A percentile compares a stretch with the other conserved stretches of the same genome.
phyloP scores from a whole-genome alignment of 2,888 invertebrate genomes.

The Ophonus ardosiacus region DNA sequence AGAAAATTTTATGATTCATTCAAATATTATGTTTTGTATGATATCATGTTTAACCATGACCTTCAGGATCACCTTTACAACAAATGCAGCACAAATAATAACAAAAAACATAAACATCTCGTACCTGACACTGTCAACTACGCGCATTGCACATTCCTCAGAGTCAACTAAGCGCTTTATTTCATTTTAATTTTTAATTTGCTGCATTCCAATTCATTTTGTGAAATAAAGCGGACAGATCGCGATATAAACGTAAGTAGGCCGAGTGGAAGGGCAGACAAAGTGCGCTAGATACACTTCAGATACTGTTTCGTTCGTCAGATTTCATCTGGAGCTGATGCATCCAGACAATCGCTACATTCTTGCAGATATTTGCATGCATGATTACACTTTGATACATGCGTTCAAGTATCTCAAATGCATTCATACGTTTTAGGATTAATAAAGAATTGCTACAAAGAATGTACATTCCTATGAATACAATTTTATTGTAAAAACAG shows the following conservation, averaged over 20 bases:
- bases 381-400: background rate
- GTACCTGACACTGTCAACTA: background rate
- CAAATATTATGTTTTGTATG: conserved; percentile 10
- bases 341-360: conserved; percentile 4
- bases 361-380: conserved; percentile 10
- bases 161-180: conserved; percentile 32
- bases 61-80: conserved; percentile 24
- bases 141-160: background rate
- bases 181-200: conserved; percentile 50
- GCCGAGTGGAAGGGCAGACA: conserved; percentile 25
- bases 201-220: conserved; percentile 47
- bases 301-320: conserved; percentile 8
- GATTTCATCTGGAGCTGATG: conserved; percentile 24
- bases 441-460: too few species aligned
- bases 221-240: conserved; percentile 21
- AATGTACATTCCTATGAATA: too few species aligned
- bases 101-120: background rate
- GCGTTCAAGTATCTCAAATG: background rate
- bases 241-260: conserved; percentile 23
- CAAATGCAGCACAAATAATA: background rate
- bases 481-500: too few species aligned
- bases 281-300: conserved; percentile 7
- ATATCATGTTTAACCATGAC: conserved; percentile 37
- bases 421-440: too few species aligned
- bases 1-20: conserved; percentile 28